Evolutionary conservation across 2,888 invertebrate genomes (phyloP).

Genomic region (Diarsia brunnea): DNA sequence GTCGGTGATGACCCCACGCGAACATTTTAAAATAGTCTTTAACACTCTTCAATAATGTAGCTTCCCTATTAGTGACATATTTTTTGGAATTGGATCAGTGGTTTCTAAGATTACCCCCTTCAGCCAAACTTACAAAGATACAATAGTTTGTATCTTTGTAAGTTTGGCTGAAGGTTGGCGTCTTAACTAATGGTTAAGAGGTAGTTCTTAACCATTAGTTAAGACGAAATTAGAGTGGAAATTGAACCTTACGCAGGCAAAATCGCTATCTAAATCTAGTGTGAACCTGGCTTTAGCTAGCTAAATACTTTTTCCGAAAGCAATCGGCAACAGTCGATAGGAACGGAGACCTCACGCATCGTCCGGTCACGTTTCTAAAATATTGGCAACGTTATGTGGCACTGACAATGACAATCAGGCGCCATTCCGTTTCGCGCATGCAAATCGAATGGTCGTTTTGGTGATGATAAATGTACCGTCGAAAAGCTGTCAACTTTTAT

Average conservation of each 20-base stretch:
- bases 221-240: no score
- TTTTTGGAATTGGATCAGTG: neutral
- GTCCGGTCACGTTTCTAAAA: conserved; percentile 80
- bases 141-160: no score
- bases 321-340: conserved; percentile 28
- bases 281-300: neutral
- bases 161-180: no score
- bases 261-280: neutral
- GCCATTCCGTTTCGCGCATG: conserved; percentile 67
- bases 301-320: conserved; percentile 36
- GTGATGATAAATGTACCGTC: conserved; percentile 50
- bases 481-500: conserved; percentile 46
- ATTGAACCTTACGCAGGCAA: neutral
- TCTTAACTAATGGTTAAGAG: no score
- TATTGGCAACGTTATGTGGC: conserved; percentile 78
- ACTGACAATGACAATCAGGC: conserved; percentile 79
- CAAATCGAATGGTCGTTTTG: conserved; percentile 63
- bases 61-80: neutral
- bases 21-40: neutral
- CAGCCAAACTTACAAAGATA: neutral
- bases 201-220: no score
- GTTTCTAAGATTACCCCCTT: neutral
- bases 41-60: neutral
- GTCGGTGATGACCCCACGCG: neutral
- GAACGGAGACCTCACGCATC: conserved; percentile 55